Conservation (phyloP, 2,797 vertebrate genomes). For the Chelidonichthys spinosus region DNA sequence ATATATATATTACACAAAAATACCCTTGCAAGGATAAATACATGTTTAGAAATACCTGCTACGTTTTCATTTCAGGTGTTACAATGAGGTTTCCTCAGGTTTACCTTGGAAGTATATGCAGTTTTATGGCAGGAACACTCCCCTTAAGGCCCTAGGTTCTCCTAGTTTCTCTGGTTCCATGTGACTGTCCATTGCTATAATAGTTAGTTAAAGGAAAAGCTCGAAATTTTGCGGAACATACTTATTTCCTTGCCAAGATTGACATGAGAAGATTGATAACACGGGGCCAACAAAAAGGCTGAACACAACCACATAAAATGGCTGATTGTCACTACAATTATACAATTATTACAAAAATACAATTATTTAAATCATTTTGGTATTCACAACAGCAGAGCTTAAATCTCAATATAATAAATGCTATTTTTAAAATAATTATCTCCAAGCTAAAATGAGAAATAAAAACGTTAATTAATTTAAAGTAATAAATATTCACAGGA, state of each 20-base stretch:
- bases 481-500: background rate
- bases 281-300: background rate
- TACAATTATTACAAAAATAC: background rate
- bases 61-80: background rate
- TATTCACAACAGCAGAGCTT: background rate
- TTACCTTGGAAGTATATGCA: background rate
- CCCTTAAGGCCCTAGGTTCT: background rate
- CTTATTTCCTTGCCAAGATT: background rate
- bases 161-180: background rate
- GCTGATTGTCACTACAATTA: too few species aligned
- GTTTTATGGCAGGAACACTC: background rate
- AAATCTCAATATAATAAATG: background rate
- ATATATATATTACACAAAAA: background rate
- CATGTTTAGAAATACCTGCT: conserved; percentile 3
- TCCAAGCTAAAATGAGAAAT: background rate
- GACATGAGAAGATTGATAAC: background rate
- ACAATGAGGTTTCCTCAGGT: background rate
- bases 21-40: background rate
- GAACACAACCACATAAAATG: background rate
- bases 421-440: conserved; percentile 1
- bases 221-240: background rate
- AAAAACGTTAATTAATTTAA: background rate
- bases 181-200: background rate
- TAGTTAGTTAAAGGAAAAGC: background rate
- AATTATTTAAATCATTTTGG: background rate